phyloP scores from a whole-genome alignment of 2,797 vertebrate genomes.

The Loriculus beryllinus region DNA sequence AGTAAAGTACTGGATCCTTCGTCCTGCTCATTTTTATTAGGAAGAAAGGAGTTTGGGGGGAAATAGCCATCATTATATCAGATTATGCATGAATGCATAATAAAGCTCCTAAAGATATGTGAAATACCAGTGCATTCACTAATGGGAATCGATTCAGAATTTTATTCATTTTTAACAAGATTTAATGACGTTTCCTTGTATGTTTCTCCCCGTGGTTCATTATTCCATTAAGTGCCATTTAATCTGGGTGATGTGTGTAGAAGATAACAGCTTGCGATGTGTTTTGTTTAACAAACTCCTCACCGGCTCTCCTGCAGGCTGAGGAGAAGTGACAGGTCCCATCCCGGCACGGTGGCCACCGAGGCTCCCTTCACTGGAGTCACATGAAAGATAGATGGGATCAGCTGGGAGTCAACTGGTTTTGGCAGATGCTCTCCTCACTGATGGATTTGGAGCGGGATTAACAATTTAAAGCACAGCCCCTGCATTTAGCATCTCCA shows the following conservation, averaged over 20 bases:
- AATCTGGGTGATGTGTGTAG: slow-evolving; percentile 49
- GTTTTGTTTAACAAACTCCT: slow-evolving; percentile 32
- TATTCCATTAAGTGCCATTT: slow-evolving; percentile 70
- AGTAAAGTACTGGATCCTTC: background rate
- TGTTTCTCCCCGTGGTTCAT: slow-evolving; percentile 61
- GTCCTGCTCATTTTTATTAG: slow-evolving; percentile 66
- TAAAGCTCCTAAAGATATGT: slow-evolving; percentile 66
- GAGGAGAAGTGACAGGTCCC: background rate
- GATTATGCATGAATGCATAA: slow-evolving; percentile 66
- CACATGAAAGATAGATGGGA: slow-evolving; percentile 42
- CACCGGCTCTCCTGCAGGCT: background rate
- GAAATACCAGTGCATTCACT: slow-evolving; percentile 52
- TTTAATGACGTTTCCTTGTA: slow-evolving; percentile 78
- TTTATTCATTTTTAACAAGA: slow-evolving; percentile 80
- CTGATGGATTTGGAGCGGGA: slow-evolving; percentile 4
- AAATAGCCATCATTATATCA: slow-evolving; percentile 38
- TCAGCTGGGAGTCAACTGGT: slow-evolving; percentile 28
- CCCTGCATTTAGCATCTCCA: background rate
- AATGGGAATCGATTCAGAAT: slow-evolving; percentile 77
- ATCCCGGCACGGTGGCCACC: background rate
- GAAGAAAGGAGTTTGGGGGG: background rate
- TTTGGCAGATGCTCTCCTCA: background rate
- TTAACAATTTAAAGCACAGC: slow-evolving; percentile 51
- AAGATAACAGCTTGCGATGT: slow-evolving; percentile 30
- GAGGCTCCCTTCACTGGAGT: background rate